Base-by-base conservation (phyloP, 2,113 vertebrate genomes). In the Odocoileus hemionus region DNA sequence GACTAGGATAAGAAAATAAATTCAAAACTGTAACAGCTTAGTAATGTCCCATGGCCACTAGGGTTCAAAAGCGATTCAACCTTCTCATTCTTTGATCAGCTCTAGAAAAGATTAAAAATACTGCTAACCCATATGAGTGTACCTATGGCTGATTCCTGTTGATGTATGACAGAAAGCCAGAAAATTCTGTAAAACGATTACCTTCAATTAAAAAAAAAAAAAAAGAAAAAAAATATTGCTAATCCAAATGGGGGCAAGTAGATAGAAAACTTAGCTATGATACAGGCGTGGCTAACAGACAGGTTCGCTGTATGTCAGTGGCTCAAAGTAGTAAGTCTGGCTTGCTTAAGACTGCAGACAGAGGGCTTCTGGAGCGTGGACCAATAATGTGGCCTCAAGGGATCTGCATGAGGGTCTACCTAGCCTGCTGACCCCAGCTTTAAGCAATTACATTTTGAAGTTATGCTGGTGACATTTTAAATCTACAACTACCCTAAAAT, bases 91-190 rank as follows among this genome's bases (percentile, higher is more conserved):
- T 91, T 79, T 61, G 82, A 86, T 82, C 30, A 93, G 23, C 12
- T 97, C 74, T 86, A 89, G 30, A 39, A 85, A 52, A 57, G 26
- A 89, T 78, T 84, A 26, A 50, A 97, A 96, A 43, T 83, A 76
- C 0, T 90, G 60, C 50, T 86, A 96, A 89, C 39, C 9, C 36
- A 79, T 39, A 23, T 74, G 21, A 74, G 67, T 39, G 67, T 39
- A 74, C 19, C 21, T 74, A 25, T 74, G n/a, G 67, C 67, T 70
- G 67, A 70, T 39, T 70, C 67, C 67, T 39, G 67, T 70, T 70
- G n/a, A 70, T 39, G 19, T 39, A 70, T 23, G n/a, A 70, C n/a
- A 70, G 67, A 70, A 39, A 70, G n/a, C n/a, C 67, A 70, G n/a
- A 70, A 74, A 39, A 74, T 74, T 74, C 19, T 74, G 21, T 74